Evolutionary conservation across 2,888 invertebrate species (phyloP).

Genomic region (Campaea margaritaria): DNA sequence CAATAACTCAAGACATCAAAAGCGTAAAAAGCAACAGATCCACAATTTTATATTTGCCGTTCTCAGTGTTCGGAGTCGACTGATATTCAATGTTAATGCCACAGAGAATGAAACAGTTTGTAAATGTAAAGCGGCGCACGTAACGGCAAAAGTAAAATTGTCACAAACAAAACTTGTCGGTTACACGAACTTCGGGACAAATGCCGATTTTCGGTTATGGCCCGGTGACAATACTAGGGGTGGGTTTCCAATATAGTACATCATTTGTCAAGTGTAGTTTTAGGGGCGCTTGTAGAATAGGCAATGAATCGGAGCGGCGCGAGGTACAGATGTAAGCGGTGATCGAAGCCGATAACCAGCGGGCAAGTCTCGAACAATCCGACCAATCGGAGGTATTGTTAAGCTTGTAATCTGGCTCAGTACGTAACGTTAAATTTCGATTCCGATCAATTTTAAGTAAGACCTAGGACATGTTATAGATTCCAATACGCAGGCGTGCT

Average conservation of each 20-base stretch:
- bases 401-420: no score
- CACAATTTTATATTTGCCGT: background rate
- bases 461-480: no score
- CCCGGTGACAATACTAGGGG: constrained; percentile 61
- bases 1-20: constrained; percentile 24
- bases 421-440: no score
- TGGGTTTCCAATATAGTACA: constrained; percentile 74
- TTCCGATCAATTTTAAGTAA: no score
- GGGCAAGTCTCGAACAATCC: no score
- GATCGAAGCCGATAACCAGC: background rate
- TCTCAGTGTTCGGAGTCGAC: background rate
- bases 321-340: constrained; percentile 28
- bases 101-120: background rate
- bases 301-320: constrained; percentile 51
- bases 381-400: no score
- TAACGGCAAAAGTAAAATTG: background rate
- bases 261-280: constrained; percentile 78
- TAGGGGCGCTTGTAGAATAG: constrained; percentile 66
- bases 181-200: constrained; percentile 58
- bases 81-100: background rate
- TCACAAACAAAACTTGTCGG: constrained; percentile 33
- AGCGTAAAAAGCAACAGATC: background rate
- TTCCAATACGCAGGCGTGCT: no score
- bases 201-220: constrained; percentile 51
- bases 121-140: constrained; percentile 7